A percentile compares a stretch with the other conserved stretches of the same genome.
These are phyloP conservation scores for Cotesia congregata DNA, from an alignment of 2,888 invertebrate species.

Conservation along the genomic window DNA sequence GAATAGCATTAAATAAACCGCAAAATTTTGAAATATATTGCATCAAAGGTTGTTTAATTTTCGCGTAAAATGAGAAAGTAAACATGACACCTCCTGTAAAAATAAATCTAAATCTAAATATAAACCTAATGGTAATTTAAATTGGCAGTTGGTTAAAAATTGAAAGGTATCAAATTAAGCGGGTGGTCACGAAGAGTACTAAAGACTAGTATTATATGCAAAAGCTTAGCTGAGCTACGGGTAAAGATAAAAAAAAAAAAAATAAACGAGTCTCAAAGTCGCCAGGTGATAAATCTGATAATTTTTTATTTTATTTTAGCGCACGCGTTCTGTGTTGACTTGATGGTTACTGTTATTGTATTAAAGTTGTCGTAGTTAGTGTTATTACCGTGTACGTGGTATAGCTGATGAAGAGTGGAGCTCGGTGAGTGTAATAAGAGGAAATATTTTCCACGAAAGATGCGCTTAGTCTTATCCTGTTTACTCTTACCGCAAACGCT, in stretches of 20 bases:
- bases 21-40: background rate
- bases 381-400: background rate
- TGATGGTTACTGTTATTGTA: conserved; percentile 1
- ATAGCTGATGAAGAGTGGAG: background rate
- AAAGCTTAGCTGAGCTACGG: too few relatives aligned
- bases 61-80: background rate
- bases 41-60: background rate
- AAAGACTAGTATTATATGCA: too few relatives aligned
- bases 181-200: too few relatives aligned
- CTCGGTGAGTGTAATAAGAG: background rate
- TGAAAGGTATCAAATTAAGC: too few relatives aligned
- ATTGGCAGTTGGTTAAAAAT: too few relatives aligned
- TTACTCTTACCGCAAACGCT: background rate
- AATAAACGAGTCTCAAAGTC: conserved; percentile 10
- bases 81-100: background rate
- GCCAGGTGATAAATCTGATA: conserved; percentile 34
- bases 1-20: background rate
- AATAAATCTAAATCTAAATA: background rate
- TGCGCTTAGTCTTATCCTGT: background rate
- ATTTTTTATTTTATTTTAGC: conserved; percentile 22
- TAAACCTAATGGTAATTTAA: background rate
- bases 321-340: conserved; percentile 7
- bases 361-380: conserved; percentile 1
- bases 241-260: background rate
- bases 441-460: background rate